phyloP scores from a whole-genome alignment of 1,140 invertebrate genomes.

The Drosophila teissieri region DNA sequence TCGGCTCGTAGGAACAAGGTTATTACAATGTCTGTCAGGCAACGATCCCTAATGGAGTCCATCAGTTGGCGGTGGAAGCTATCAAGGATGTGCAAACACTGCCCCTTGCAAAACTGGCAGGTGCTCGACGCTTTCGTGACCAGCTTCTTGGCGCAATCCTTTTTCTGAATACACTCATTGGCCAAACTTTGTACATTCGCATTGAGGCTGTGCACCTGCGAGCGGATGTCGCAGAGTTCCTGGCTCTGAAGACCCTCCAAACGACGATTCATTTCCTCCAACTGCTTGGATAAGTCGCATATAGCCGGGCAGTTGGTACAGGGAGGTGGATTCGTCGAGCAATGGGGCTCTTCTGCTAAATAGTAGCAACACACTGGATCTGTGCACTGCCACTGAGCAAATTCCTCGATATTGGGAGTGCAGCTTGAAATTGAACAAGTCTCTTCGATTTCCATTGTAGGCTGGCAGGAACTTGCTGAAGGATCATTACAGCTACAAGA shows the following conservation, averaged over 20 bases:
- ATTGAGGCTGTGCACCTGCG: neutral
- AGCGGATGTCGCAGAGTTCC: neutral
- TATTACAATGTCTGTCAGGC: conserved; percentile 37
- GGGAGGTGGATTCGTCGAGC: neutral
- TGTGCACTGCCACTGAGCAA: neutral
- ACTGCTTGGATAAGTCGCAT: neutral
- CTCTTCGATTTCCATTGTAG: neutral
- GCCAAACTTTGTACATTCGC: neutral
- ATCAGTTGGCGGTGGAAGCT: conserved; percentile 29
- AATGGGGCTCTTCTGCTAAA: neutral
- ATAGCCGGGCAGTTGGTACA: neutral
- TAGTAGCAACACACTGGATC: neutral
- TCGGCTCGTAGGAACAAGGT: conserved; percentile 60
- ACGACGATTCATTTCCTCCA: neutral
- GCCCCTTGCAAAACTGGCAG: conserved; percentile 48
- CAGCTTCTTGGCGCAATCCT: neutral
- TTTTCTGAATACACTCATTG: neutral
- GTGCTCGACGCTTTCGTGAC: conserved; percentile 30
- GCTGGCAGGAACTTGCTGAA: neutral
- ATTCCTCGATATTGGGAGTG: neutral
- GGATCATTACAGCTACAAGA: neutral
- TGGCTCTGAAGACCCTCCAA: conserved; percentile 7
- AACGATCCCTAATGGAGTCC: conserved; percentile 24
- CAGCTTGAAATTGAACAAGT: neutral
- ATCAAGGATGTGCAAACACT: conserved; percentile 14